Conservation (phyloP, 2,113 vertebrate species). For the Bubo blakistoni region DNA sequence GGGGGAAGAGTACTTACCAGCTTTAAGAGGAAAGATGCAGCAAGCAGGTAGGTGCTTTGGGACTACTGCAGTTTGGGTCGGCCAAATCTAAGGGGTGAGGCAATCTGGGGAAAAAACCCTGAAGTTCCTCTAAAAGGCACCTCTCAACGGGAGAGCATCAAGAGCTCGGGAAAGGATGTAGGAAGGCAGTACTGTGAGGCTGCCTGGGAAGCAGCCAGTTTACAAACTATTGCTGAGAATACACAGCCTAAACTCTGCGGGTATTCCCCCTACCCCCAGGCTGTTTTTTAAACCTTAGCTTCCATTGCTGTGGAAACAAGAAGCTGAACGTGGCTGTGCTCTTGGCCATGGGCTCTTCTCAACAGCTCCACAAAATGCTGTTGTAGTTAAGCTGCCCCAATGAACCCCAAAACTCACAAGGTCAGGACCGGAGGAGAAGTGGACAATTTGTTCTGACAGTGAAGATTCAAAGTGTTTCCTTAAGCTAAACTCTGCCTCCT, state of each 20-base stretch:
- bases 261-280: not conserved
- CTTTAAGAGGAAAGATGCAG: not conserved
- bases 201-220: not conserved
- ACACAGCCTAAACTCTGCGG: not conserved
- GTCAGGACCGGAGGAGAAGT: not conserved
- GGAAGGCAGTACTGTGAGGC: not conserved
- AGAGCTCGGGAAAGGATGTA: not conserved
- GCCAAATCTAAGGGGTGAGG: not conserved
- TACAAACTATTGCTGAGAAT: not conserved
- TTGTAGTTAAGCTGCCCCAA: not conserved
- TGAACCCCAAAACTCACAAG: not conserved
- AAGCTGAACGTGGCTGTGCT: not conserved
- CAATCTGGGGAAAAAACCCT: not conserved
- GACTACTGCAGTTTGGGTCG: not conserved
- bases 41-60: conserved; percentile 11
- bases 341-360: not conserved
- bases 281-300: not conserved
- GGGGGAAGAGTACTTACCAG: conserved; percentile 21
- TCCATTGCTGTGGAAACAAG: not conserved
- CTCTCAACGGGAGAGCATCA: not conserved
- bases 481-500: not conserved
- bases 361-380: not conserved
- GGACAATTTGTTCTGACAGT: not conserved
- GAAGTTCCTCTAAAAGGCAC: conserved; percentile 1
- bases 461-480: not conserved